Conservation (phyloP, 2,888 invertebrate genomes). For the Lasius fuliginosus region DNA sequence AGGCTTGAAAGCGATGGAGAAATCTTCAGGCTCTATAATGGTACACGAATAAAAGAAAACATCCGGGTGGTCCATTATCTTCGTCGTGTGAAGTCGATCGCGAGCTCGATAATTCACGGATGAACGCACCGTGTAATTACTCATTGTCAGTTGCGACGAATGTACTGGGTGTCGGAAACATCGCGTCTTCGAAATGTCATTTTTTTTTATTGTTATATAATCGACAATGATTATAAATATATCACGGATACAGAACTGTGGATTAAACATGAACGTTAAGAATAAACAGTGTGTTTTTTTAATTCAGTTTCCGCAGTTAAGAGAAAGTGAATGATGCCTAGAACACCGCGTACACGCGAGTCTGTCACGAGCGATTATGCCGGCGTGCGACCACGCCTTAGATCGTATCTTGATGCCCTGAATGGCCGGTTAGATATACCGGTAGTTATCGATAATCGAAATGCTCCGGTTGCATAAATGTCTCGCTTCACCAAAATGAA, state of each 20-base stretch:
- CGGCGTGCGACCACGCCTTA: slow-evolving; percentile 54
- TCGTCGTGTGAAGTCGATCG: slow-evolving; percentile 20
- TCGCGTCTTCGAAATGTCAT: neutral
- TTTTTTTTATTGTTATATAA: neutral
- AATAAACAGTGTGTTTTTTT: neutral
- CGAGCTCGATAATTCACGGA: slow-evolving; percentile 49
- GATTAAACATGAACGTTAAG: neutral
- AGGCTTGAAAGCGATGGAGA: slow-evolving; percentile 59
- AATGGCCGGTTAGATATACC: slow-evolving; percentile 43
- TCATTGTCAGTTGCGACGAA: neutral
- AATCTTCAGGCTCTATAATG: slow-evolving; percentile 47
- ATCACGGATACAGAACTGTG: neutral
- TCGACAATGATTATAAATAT: neutral
- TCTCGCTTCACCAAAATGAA: slow-evolving; percentile 40
- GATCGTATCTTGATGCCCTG: slow-evolving; percentile 52
- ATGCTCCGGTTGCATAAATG: slow-evolving; percentile 40
- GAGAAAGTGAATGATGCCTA: slow-evolving; percentile 28
- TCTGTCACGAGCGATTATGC: slow-evolving; percentile 37
- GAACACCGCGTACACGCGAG: slow-evolving; percentile 32
- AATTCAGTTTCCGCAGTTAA: neutral
- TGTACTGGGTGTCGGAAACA: slow-evolving; percentile 15
- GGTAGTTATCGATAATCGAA: slow-evolving; percentile 58
- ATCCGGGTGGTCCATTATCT: slow-evolving; percentile 53
- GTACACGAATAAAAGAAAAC: slow-evolving; percentile 11
- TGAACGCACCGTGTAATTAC: slow-evolving; percentile 47